Conservation (phyloP, 2,113 vertebrate species). For the Oryzias celebensis region DNA sequence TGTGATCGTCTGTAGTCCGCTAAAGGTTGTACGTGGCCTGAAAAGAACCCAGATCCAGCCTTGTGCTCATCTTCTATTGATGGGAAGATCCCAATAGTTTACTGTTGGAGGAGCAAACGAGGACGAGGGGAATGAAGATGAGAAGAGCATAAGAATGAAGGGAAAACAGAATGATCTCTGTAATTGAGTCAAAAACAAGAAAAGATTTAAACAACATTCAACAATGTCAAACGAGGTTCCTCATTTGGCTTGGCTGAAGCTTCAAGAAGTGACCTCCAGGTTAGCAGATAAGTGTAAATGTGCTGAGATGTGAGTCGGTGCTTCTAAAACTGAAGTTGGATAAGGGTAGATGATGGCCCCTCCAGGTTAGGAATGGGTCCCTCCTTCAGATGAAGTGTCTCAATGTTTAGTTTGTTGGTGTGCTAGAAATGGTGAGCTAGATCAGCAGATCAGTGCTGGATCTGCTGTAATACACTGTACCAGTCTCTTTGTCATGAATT, state of each 20-base stretch:
- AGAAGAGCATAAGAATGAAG: slow-evolving; percentile 5
- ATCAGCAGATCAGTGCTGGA: no score
- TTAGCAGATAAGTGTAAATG: no score
- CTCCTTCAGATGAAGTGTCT: no score
- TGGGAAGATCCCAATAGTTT: slow-evolving; percentile 48
- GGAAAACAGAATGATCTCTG: slow-evolving; percentile 13
- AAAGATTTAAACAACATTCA: slow-evolving; percentile 30
- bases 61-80: slow-evolving; percentile 50
- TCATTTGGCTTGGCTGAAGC: slow-evolving; percentile 21
- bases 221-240: slow-evolving; percentile 17
- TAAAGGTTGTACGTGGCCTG: slow-evolving; percentile 51
- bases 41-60: slow-evolving; percentile 43
- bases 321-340: no score
- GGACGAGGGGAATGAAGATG: slow-evolving; percentile 54
- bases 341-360: no score
- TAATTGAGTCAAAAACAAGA: slow-evolving; percentile 20
- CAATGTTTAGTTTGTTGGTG: no score
- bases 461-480: no score
- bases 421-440: no score
- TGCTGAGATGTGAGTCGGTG: no score
- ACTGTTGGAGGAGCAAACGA: slow-evolving; percentile 8
- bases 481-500: no score
- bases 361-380: no score
- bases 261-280: no score
- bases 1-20: slow-evolving; percentile 64